Evolutionary conservation across 35 echinoderm and acorn worm genomes (phyloP), one percentile per base, ranked within the genome.

Genomic region (Nesometra sesokonis): DNA sequence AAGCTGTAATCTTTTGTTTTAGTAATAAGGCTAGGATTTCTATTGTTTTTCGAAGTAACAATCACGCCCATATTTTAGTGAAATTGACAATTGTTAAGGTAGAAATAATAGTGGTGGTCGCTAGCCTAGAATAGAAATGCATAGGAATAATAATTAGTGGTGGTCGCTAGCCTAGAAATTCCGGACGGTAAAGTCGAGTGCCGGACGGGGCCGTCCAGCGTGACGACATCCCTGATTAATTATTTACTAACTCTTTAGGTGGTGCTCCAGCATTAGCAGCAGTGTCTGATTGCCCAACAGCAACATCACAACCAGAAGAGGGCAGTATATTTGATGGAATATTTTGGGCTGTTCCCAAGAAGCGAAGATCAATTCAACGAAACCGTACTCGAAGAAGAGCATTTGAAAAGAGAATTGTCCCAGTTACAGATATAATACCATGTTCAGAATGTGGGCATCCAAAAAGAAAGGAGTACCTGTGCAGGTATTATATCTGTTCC

Each of bases 331-430:
- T 67, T 67, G 86, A 93, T 88, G 95, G 95, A 29, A 78, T 97
- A 21, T 85, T 97, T 0, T 97, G 86, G 92, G 95, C 92, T 77
- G 95, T 97, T 35, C 95, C 95, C 40, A 97, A 97, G 78, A 79
- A 87, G 32, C 91, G 89, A 91, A 84, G 95, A 30, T 89, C 86
- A 38, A 89, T 88, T 81, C 86, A 97, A 78, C 37, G 89, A 32
- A 93, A 91, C 47, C 85, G 87, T 39, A 90, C 83, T 3, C 85
- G 95, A 57, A 88, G 95, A 32, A 91, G 95, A 87, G 91, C 92
- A 13, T 29, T 57, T n/a, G 84, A 89, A 38, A 97, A 92, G 84
- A 76, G 36, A 35, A 80, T 85, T 32, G 82, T 82, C 23, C 46
- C 52, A 30, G 93, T 39, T 32, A 33, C 82, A 36, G 87, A 89